A percentile compares a stretch with the other conserved stretches of the same genome.
phyloP scores from a whole-genome alignment of 2,888 invertebrate species.

The Clunio marinus region DNA sequence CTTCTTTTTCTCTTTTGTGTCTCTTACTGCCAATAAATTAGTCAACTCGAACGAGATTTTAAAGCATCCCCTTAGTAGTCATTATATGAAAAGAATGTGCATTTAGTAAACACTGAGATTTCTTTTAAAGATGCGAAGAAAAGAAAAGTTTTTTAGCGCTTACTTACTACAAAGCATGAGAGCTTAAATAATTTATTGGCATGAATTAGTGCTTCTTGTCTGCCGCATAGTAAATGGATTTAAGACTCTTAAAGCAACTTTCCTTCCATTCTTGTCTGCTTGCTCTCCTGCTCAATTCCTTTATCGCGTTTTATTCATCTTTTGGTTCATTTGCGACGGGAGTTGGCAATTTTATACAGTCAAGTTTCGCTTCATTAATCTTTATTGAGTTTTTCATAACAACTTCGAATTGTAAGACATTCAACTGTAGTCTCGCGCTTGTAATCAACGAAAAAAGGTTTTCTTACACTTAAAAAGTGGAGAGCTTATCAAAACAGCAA shows the following conservation, averaged over 20 bases:
- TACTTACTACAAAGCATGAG: not conserved
- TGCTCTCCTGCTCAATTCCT: no score
- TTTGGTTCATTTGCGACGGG: not conserved
- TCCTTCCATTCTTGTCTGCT: not conserved
- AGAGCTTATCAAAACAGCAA: not conserved
- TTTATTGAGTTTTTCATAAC: not conserved
- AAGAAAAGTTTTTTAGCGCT: conserved; percentile 19
- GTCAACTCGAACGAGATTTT: not conserved
- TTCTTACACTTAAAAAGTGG: no score
- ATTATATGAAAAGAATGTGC: not conserved
- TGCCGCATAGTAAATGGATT: conserved; percentile 3
- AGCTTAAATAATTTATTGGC: conserved; percentile 34
- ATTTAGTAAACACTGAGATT: not conserved
- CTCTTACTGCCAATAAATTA: not conserved
- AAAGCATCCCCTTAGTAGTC: not conserved
- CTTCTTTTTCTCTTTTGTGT: not conserved
- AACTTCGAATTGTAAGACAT: no score
- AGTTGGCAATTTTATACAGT: no score
- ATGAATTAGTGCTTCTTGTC: conserved; percentile 20
- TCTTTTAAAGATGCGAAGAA: not conserved
- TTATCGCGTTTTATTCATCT: conserved; percentile 14
- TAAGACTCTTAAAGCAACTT: not conserved
- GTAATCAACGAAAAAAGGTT: not conserved
- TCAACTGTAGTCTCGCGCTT: no score
- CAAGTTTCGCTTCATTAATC: no score